Conservation (phyloP, 2,797 vertebrate genomes). For the Huso huso region DNA sequence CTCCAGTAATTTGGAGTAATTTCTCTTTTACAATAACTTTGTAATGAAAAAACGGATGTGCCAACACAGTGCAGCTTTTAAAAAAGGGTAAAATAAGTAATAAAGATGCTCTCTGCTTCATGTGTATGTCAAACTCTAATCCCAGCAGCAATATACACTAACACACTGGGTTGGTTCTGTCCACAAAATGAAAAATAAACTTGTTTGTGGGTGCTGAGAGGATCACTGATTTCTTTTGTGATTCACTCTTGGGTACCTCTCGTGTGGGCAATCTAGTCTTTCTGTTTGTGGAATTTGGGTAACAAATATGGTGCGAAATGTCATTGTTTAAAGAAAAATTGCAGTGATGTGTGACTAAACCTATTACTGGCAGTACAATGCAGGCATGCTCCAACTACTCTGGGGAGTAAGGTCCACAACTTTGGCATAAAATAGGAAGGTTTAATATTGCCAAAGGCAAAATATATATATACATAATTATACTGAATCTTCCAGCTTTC, state of each 20-base stretch:
- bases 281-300: slow-evolving; percentile 10
- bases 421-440: slow-evolving; percentile 35
- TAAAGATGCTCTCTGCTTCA: slow-evolving; percentile 71
- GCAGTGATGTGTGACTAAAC: slow-evolving; percentile 50
- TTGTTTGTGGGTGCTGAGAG: slow-evolving; percentile 54
- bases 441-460: slow-evolving; percentile 33
- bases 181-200: slow-evolving; percentile 82
- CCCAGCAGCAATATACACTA: slow-evolving; percentile 73
- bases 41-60: slow-evolving; percentile 69
- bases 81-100: slow-evolving; percentile 59
- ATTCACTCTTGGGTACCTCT: slow-evolving; percentile 13
- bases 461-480: slow-evolving; percentile 28
- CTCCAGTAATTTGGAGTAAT: slow-evolving; percentile 80
- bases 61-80: slow-evolving; percentile 33
- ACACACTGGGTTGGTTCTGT: slow-evolving; percentile 72
- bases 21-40: slow-evolving; percentile 77
- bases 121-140: slow-evolving; percentile 66
- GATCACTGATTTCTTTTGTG: slow-evolving; percentile 30
- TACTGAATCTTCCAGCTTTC: slow-evolving; percentile 34
- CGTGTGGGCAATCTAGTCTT: slow-evolving; percentile 30
- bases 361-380: slow-evolving; percentile 52
- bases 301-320: slow-evolving; percentile 26
- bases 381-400: slow-evolving; percentile 38
- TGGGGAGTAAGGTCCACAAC: slow-evolving; percentile 26
- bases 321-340: slow-evolving; percentile 53